Conservation (phyloP, 1,140 invertebrate genomes). For the Drosophila nigromelanica region DNA sequence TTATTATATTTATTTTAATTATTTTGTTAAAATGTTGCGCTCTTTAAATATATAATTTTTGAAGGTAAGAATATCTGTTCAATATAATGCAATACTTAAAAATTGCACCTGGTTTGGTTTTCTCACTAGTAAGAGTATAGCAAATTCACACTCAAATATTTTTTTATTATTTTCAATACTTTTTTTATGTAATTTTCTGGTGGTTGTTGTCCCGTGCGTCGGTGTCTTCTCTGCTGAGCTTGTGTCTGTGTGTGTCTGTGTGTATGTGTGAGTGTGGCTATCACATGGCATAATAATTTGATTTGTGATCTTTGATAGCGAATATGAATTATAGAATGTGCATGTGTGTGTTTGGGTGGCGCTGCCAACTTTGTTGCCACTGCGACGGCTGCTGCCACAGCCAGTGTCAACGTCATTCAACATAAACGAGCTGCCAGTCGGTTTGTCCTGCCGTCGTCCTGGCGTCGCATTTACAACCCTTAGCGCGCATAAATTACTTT, state of each 20-base stretch:
- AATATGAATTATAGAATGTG: constrained; percentile 76
- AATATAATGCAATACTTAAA: too few relatives aligned
- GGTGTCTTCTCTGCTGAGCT: constrained; percentile 18
- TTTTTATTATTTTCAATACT: constrained; percentile 16
- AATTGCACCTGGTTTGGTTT: too few relatives aligned
- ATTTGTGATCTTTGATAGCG: constrained; percentile 83
- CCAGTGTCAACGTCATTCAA: constrained; percentile 74
- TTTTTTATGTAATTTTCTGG: constrained; percentile 25
- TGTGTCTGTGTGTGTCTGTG: too few relatives aligned
- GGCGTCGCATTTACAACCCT: constrained; percentile 77
- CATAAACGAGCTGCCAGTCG: constrained; percentile 67
- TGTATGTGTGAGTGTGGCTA: constrained; percentile 45
- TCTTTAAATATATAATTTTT: too few relatives aligned
- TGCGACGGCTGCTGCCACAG: constrained; percentile 29
- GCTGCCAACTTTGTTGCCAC: constrained; percentile 1
- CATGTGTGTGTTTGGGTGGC: constrained; percentile 39
- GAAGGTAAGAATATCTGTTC: too few relatives aligned
- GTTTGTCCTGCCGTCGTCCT: constrained; percentile 49
- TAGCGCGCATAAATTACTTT: constrained; percentile 83
- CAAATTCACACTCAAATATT: neutral
- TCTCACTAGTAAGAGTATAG: neutral
- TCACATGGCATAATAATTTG: constrained; percentile 82
- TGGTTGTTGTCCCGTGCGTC: constrained; percentile 30
- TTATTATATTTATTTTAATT: neutral
- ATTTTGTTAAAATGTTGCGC: neutral